phyloP scores from a whole-genome alignment of 2,113 vertebrate genomes.

The Xyrauchen texanus region DNA sequence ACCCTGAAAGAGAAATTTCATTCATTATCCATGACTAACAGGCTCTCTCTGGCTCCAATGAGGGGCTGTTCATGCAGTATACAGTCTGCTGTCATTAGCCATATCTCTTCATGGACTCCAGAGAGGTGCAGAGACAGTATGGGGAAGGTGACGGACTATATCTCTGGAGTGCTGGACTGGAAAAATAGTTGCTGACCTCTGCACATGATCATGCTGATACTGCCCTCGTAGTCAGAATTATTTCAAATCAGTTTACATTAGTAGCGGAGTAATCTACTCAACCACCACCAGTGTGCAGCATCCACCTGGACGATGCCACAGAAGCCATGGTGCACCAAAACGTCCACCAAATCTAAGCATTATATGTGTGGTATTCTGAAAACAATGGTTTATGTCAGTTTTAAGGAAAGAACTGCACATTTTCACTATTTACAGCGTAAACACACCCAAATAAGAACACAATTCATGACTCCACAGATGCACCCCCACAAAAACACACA shows the following conservation, averaged over 20 bases:
- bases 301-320: too few species aligned
- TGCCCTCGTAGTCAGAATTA: too few species aligned
- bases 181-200: conserved; percentile 34
- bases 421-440: conserved; percentile 16
- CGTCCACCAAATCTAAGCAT: too few species aligned
- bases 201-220: background rate
- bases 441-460: conserved; percentile 6
- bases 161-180: conserved; percentile 23
- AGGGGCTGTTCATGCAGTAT: conserved; percentile 7
- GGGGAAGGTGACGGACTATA: background rate
- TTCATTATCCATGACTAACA: conserved; percentile 58
- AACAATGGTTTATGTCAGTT: background rate
- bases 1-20: conserved; percentile 48
- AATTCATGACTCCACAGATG: conserved; percentile 20
- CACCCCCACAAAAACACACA: conserved; percentile 20
- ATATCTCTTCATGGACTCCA: conserved; percentile 29
- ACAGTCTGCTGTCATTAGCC: conserved; percentile 22
- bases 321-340: too few species aligned
- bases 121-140: background rate
- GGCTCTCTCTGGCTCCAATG: conserved; percentile 34
- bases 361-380: too few species aligned
- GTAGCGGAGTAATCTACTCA: too few species aligned
- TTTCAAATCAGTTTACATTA: too few species aligned
- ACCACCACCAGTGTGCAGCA: too few species aligned
- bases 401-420: background rate